Conservation (phyloP, 2,113 vertebrate species). For the Phaethon lepturus region DNA sequence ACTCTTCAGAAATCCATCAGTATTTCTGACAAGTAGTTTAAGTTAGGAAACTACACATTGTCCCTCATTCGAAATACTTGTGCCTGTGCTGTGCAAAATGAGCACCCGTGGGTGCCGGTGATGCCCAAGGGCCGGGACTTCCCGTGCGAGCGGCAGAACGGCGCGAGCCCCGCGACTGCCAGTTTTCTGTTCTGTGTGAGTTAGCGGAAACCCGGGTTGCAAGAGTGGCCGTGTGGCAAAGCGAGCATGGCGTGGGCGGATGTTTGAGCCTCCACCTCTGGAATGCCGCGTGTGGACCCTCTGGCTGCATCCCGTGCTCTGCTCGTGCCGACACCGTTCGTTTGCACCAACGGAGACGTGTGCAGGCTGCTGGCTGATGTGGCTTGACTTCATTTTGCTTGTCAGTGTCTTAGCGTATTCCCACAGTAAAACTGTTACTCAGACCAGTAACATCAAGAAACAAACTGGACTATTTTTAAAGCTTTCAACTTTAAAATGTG, state of each 20-base stretch:
- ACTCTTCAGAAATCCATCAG: background rate
- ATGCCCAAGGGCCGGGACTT: background rate
- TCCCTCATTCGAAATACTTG: background rate
- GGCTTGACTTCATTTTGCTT: background rate
- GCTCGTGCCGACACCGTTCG: fast-evolving
- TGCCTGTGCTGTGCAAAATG: background rate
- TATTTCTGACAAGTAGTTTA: background rate
- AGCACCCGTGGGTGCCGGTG: background rate
- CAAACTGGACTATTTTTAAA: background rate
- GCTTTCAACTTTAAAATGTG: background rate
- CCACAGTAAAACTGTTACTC: background rate
- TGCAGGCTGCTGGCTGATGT: background rate
- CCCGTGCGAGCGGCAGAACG: fast-evolving
- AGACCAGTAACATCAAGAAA: background rate
- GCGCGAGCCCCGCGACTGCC: background rate
- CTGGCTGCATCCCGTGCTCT: background rate
- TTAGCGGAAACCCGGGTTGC: background rate
- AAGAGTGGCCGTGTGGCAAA: fast-evolving
- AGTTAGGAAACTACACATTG: background rate
- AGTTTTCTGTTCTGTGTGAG: background rate
- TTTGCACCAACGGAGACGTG: background rate
- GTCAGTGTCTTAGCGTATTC: background rate
- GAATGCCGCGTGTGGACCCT: fast-evolving
- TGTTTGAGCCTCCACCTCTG: background rate
- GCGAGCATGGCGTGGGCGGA: background rate